Base-by-base conservation (phyloP, 2,113 vertebrate genomes). In the Engraulis encrasicolus region DNA sequence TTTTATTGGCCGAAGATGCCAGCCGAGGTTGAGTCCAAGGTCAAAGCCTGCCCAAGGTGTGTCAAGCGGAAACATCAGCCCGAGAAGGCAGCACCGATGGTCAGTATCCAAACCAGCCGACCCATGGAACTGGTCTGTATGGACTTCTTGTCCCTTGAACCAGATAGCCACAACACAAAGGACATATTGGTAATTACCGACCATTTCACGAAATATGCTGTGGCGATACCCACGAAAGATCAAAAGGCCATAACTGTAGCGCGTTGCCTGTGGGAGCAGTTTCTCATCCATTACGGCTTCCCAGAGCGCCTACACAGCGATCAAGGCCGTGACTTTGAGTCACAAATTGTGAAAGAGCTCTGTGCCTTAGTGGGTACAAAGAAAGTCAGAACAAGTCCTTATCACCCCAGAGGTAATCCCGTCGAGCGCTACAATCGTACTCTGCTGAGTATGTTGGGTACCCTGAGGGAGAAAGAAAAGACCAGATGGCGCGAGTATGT, bases 1-100 rank as follows among this genome's bases (percentile, higher is more conserved):
- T 85, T 85, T 37, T 86, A 84, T 82, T 87, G 84, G 82, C 86
- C 88, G 2, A 61, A 23, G 6, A 84, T 89, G 81, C 1, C 66
- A 1, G 0, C 34, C 0, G 50, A 66, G 19, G 50, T 85, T 1
- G 79, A 87, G 31, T 36, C n/a, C 0, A 87, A 61, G 54, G 54
- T 61, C 4, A 61, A 61, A 23, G 9, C 54, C 20, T 61, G 54
- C n/a, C 54, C 54, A 61, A 61, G 54, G n/a, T 61, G 12, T 45
- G 40, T 45, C 9, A 45, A 45, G 40, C 40, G 40, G 4, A 89
- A 89, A 52, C 23, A 48, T 0, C 78, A 12, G 11, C 36, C 78
- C 0, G 19, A 88, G 2, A 85, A 37, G 6, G 85, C 87, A 2
- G 83, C 83, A 2, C 88, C 88, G 0, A 6, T 89, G 5, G 40